A percentile compares a stretch with the other conserved stretches of the same genome.
phyloP scores from a whole-genome alignment of 2,797 vertebrate species.

The Enteromius unitaeniatus region DNA sequence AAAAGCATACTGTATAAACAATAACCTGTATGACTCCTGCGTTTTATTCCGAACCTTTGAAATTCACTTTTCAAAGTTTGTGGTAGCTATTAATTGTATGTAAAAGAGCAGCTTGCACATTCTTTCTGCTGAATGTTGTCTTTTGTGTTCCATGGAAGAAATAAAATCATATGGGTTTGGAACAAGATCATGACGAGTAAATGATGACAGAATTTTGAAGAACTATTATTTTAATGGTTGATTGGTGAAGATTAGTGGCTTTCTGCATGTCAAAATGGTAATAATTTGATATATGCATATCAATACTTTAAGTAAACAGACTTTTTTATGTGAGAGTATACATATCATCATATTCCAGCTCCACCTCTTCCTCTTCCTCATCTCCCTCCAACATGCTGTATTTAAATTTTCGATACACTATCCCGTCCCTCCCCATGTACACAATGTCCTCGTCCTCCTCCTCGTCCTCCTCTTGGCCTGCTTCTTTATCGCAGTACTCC shows the following conservation, averaged over 20 bases:
- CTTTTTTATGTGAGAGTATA: slow-evolving; percentile 78
- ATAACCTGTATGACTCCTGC: background rate
- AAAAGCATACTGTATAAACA: background rate
- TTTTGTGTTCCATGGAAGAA: background rate
- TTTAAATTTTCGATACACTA: slow-evolving; percentile 90
- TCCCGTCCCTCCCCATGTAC: slow-evolving; percentile 93
- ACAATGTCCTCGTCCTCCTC: slow-evolving; percentile 91
- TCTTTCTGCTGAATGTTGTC: background rate
- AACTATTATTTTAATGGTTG: background rate
- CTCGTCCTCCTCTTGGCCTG: slow-evolving; percentile 73
- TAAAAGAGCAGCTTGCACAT: background rate
- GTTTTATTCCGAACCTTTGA: background rate
- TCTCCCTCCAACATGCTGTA: slow-evolving; percentile 89
- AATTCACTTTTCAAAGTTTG: background rate
- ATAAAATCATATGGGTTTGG: background rate
- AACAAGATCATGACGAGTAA: background rate
- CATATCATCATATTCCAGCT: slow-evolving; percentile 93
- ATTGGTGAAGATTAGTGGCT: background rate
- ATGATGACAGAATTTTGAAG: background rate
- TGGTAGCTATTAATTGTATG: background rate
- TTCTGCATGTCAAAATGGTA: slow-evolving; percentile 11
- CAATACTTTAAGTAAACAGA: no score
- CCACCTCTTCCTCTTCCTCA: slow-evolving; percentile 87
- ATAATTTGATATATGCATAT: no score
- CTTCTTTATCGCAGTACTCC: slow-evolving; percentile 81